Evolutionary conservation across 2,888 invertebrate species (phyloP), one percentile per base, ranked within the genome.

Genomic region (Netelia inedita): DNA sequence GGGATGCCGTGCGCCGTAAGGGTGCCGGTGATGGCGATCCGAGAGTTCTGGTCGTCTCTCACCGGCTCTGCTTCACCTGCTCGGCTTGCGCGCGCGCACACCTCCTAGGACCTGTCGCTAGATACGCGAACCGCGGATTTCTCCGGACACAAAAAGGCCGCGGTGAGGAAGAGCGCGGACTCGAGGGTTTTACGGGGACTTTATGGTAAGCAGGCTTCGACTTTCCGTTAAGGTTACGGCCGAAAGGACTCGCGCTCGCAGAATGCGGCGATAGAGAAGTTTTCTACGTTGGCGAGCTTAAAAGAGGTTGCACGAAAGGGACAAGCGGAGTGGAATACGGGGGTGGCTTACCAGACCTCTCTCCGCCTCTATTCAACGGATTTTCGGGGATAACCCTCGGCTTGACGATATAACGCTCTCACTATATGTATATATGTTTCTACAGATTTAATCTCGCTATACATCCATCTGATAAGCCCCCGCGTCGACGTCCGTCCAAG

Each of bases 151-250:
- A 14, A 28, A 9, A 46, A 23, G 66, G 55, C 11, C 16, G 28
- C 28, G 53, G 53, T 11, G 69, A 43, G 50, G 35, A 88, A 87
- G 79, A 88, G 87, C 76, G 82, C 86, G 88, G 86, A 85, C 87
- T 89, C 86, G 87, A 82, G 91, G 87, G 92, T 89, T 92, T 91
- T 91, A 89, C 90, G 89, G 87, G 87, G 91, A 91, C 90, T 93
- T 93, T 92, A 93, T 92, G 93, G 92, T 92, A 93, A 93, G 92
- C 91, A 92, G 78, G 91, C 89, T 92, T 93, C 92, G 92, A 93
- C 92, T 93, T 92, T 91, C 92, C 92, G 92, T 92, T 92, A 93
- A 92, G 91, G 91, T 92, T 91, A 90, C 89, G 91, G 88, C 87
- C 88, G 76, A 16, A 59, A 83, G 88, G 89, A 23, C 28, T 61